These are phyloP conservation scores for Todiramphus chloris DNA, from an alignment of 2,113 vertebrate species.

Conservation along the genomic window DNA sequence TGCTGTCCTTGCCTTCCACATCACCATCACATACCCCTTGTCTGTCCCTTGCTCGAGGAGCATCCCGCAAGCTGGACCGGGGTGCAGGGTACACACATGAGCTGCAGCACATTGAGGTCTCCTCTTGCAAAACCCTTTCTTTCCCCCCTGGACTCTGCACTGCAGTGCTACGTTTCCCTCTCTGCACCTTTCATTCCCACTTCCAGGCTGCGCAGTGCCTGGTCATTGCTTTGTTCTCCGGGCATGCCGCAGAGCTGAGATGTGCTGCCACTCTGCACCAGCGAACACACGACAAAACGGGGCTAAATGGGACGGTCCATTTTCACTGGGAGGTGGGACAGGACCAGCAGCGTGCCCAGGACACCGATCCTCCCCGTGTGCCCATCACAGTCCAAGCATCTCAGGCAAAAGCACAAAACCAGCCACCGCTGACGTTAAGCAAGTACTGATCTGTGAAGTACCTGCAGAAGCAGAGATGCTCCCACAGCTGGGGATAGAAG, in stretches of 20 bases:
- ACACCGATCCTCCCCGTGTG: rapidly evolving
- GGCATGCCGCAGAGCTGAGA: background rate
- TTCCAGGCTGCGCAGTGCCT: background rate
- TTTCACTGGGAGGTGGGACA: background rate
- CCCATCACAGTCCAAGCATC: rapidly evolving
- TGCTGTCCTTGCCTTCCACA: background rate
- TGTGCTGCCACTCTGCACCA: background rate
- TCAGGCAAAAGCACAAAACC: background rate
- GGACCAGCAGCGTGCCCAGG: background rate
- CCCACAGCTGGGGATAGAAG: background rate
- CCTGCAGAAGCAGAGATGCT: background rate
- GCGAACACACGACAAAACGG: rapidly evolving
- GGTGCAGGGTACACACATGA: rapidly evolving
- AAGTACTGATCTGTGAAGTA: background rate
- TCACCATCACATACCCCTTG: rapidly evolving
- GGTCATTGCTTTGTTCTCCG: background rate
- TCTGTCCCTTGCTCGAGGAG: background rate
- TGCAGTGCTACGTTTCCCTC: constrained; percentile 24
- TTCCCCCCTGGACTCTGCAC: background rate
- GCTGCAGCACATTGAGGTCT: background rate
- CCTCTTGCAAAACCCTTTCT: background rate
- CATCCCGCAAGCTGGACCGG: background rate
- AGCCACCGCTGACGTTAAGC: rapidly evolving
- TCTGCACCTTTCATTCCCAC: background rate
- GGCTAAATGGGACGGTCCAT: background rate